These are phyloP conservation scores for Choloepus didactylus DNA, from an alignment of 2,797 vertebrate species.

Conservation along the genomic window DNA sequence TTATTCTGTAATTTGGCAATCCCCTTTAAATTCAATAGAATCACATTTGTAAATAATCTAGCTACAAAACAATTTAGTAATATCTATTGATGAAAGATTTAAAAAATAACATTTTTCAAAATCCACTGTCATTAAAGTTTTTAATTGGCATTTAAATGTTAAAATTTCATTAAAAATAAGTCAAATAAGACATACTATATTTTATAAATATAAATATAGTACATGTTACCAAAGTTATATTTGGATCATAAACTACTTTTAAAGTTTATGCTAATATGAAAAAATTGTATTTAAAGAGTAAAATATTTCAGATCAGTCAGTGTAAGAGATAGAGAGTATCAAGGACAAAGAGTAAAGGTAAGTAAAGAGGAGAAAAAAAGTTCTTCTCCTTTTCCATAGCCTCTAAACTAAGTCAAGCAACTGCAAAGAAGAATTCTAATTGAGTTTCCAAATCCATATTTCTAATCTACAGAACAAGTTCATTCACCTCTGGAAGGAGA, in stretches of 20 bases:
- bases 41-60: slow-evolving; percentile 52
- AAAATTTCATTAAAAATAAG: slow-evolving; percentile 27
- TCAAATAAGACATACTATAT: neutral
- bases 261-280: slow-evolving; percentile 46
- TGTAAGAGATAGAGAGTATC: neutral
- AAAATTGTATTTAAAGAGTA: slow-evolving; percentile 46
- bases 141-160: slow-evolving; percentile 62
- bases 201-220: slow-evolving; percentile 27
- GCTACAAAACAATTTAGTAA: slow-evolving; percentile 55
- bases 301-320: slow-evolving; percentile 56
- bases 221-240: slow-evolving; percentile 25
- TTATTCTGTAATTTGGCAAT: slow-evolving; percentile 55
- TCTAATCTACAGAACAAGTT: slow-evolving; percentile 28
- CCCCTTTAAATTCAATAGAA: slow-evolving; percentile 44
- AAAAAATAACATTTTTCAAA: slow-evolving; percentile 53
- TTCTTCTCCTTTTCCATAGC: neutral
- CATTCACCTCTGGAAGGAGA: neutral
- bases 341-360: slow-evolving; percentile 4
- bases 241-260: slow-evolving; percentile 16
- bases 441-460: slow-evolving; percentile 34
- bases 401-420: slow-evolving; percentile 17
- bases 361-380: neutral
- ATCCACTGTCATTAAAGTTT: slow-evolving; percentile 2
- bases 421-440: slow-evolving; percentile 3
- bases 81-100: slow-evolving; percentile 54